Conservation (phyloP, 2,113 vertebrate genomes). For the Nanorana parkeri region DNA sequence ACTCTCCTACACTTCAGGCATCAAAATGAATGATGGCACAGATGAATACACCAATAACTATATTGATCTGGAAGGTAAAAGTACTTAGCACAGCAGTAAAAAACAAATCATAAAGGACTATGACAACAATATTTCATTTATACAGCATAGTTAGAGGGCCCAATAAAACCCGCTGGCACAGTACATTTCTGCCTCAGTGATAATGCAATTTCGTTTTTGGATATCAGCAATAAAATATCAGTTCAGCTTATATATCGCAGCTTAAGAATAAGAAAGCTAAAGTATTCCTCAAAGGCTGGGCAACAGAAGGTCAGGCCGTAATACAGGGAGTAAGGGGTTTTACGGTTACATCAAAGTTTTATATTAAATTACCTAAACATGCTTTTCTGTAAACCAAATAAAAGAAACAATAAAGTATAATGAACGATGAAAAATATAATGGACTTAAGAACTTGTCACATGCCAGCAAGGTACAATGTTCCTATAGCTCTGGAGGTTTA, state of each 20-base stretch:
- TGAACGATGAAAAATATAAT: not conserved
- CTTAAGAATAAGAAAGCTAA: not conserved
- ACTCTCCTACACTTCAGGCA: not conserved
- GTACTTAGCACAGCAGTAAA: constrained; percentile 23
- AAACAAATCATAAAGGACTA: constrained; percentile 2
- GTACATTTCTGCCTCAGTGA: not conserved
- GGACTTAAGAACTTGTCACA: no score
- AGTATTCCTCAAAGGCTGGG: not conserved
- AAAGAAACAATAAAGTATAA: not conserved
- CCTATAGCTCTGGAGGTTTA: no score
- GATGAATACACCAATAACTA: constrained; percentile 10
- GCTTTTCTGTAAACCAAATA: not conserved
- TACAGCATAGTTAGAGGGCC: not conserved
- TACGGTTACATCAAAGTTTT: not conserved
- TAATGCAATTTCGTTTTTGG: constrained; percentile 26
- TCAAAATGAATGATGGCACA: not conserved
- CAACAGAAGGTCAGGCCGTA: not conserved
- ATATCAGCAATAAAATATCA: constrained; percentile 38
- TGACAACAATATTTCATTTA: constrained; percentile 32
- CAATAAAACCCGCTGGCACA: not conserved
- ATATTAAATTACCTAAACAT: not conserved
- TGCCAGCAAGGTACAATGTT: no score
- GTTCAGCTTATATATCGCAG: not conserved
- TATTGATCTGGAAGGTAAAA: constrained; percentile 37
- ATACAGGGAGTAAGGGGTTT: not conserved